Evolutionary conservation across 2,797 vertebrate species (phyloP), one percentile per base, ranked within the genome.

Genomic region (Takifugu rubripes): DNA sequence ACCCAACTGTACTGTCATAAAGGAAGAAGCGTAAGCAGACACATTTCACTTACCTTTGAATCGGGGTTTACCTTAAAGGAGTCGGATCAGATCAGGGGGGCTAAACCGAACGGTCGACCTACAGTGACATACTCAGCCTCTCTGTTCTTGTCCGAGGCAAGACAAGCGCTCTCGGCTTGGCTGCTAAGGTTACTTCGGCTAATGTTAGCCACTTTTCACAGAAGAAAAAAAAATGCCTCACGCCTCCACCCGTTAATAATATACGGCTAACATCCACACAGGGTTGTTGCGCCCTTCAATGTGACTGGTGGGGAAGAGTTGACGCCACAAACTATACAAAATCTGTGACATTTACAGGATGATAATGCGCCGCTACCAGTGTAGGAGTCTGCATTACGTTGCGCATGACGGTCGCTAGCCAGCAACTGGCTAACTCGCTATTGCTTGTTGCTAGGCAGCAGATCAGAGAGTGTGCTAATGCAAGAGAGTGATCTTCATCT

Each of bases 361-460:
- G 24, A 10, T 51, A 53, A 44, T 1, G 17, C 42, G 42, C 27
- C 7, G 25, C 54, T 61, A 1, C 55, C 46, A 47, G 14, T 43
- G 36, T 2, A 29, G n/a, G 3, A 63, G 45, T 55, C 68, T 53
- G 24, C 33, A 6, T 44, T 15, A 15, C 43, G 43, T 52, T 72
- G 70, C 49, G 68, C 66, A 52, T 54, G 36, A 66, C 59, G 62
- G 67, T 1, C 40, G 70, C 78, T 67, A 74, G 59, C 29, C 25
- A 59, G 54, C 63, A 43, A 64, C 68, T 51, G 63, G 66, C 68
- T 81, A 79, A 70, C 69, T 76, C 59, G 74, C 79, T 64, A 81
- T 74, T 75, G 70, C 61, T 70, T 84, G 86, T 88, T 89, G 87
- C 87, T 82, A 82, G 70, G 87, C 85, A 85, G 82, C 79, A 14